Conservation (phyloP, 2,797 vertebrate genomes). For the Pseudochromis fuscus region DNA sequence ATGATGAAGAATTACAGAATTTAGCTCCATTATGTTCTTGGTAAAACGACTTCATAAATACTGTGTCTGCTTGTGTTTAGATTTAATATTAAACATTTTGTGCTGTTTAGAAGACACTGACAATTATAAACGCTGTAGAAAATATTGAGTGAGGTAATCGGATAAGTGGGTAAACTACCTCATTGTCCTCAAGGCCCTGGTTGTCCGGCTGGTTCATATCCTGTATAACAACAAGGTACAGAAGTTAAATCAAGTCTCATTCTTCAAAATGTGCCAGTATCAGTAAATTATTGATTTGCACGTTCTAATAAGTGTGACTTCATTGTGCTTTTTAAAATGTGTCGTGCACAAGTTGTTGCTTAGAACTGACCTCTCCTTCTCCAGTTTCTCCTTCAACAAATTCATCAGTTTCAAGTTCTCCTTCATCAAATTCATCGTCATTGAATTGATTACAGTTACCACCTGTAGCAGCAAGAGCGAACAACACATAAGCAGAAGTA, state of each 20-base stretch:
- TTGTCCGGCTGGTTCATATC: not conserved
- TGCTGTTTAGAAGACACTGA: not conserved
- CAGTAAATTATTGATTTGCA: not conserved
- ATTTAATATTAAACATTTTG: not conserved
- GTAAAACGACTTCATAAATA: not conserved
- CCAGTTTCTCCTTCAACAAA: not conserved
- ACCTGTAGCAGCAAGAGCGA: slow-evolving; percentile 62
- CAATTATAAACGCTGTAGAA: not conserved
- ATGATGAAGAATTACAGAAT: not conserved
- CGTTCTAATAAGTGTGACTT: slow-evolving; percentile 1
- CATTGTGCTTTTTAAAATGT: slow-evolving; percentile 12
- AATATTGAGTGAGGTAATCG: not conserved
- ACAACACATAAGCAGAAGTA: slow-evolving; percentile 47
- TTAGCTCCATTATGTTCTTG: not conserved
- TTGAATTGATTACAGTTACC: too few species aligned
- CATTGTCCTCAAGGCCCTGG: slow-evolving; percentile 34
- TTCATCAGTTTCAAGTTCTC: too few species aligned
- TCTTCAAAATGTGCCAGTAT: not conserved
- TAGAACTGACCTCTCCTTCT: slow-evolving; percentile 64
- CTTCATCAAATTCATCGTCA: too few species aligned
- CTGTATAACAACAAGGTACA: slow-evolving; percentile 22
- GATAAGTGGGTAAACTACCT: slow-evolving; percentile 49
- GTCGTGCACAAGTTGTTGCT: slow-evolving; percentile 7
- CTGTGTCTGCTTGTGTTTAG: not conserved
- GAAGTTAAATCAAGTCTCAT: not conserved